A percentile compares a stretch with the other conserved stretches of the same genome.
These are phyloP conservation scores for Lepidocyrtinus sp. DNA, from an alignment of 2,888 invertebrate species.

Conservation along the genomic window DNA sequence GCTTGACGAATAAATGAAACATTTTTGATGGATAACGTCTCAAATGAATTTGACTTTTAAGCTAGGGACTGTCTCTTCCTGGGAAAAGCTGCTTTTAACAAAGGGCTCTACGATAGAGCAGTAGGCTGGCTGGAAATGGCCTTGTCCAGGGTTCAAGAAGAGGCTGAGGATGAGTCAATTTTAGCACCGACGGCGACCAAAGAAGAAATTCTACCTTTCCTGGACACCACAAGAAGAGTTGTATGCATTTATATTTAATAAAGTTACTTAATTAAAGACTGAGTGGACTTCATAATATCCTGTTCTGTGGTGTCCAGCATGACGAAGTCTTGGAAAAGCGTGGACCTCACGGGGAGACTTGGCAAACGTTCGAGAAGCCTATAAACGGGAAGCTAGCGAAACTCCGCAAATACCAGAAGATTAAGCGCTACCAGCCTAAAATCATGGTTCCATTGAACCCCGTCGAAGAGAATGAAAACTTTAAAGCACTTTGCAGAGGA, in stretches of 20 bases:
- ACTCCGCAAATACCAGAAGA: slow-evolving; percentile 61
- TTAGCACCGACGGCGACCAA: slow-evolving; percentile 65
- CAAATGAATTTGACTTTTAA: too few species aligned
- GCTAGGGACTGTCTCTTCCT: slow-evolving; percentile 72
- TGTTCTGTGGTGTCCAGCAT: too few species aligned
- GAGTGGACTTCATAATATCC: too few species aligned
- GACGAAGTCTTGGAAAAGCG: slow-evolving; percentile 70
- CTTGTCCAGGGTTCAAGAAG: slow-evolving; percentile 69
- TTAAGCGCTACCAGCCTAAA: slow-evolving; percentile 62
- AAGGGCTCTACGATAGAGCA: slow-evolving; percentile 71
- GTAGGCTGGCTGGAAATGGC: slow-evolving; percentile 72
- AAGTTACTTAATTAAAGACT: slow-evolving; percentile 5
- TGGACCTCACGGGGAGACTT: slow-evolving; percentile 70
- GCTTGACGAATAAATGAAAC: too few species aligned
- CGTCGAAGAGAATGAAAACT: slow-evolving; percentile 70
- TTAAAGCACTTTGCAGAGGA: slow-evolving; percentile 71
- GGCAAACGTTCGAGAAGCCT: slow-evolving; percentile 70
- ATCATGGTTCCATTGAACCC: slow-evolving; percentile 62
- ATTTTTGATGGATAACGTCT: too few species aligned
- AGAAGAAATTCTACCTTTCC: slow-evolving; percentile 71
- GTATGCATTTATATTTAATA: slow-evolving; percentile 66
- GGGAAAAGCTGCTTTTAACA: slow-evolving; percentile 72
- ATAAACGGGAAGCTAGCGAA: slow-evolving; percentile 66
- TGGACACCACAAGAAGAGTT: slow-evolving; percentile 71
- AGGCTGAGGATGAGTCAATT: slow-evolving; percentile 63